Base-by-base conservation (phyloP, 2,113 vertebrate genomes). In the Holacanthus passer region DNA sequence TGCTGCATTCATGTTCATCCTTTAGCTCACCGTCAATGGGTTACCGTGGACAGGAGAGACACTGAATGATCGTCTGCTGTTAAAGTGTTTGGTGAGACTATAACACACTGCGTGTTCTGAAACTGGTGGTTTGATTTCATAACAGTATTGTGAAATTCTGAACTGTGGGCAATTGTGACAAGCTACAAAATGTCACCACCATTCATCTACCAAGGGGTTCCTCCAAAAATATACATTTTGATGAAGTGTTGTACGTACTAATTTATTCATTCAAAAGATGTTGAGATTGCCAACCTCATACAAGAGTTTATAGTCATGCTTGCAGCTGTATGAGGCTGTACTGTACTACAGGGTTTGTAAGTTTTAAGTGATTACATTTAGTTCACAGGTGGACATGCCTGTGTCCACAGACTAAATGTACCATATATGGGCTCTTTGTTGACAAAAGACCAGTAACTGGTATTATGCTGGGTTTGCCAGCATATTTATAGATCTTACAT, bases 401-500 rank as follows among this genome's bases (percentile, higher is more conserved):
- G 20, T 55, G 16, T 39, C 68, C 37, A 43, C 31, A 39, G 24
- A 56, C 10, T 60, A 43, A 68, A 82, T 52, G 32, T 43, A 47
- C 58, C 50, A 65, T 58, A 45, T 20, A 58, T 31, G 45, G 45
- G 9, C 37, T 50, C 39, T 14, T 37, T 84, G 78, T 71, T 78
- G 59, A 70, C 73, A 71, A 50, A 77, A 71, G 73, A 69, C 27
- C 1, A 31, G 11, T 45, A 7, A 35, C 27, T 52, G 60, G 13
- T 56, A 11, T 32, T 4, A 22, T 58, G 52, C 47, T 76, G 69
- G 27, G 19, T 66, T 72, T 65, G 29, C 60, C 17, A 41, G n/a
- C 19, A 48, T 74, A 63, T 70, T 67, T 73, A 58, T 27, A 77
- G 32, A 45, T 32, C 65, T 53, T 35, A 24, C 63, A n/a, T 75